Evolutionary conservation across 2,113 vertebrate species (phyloP).

Genomic region (Mustelus asterias): DNA sequence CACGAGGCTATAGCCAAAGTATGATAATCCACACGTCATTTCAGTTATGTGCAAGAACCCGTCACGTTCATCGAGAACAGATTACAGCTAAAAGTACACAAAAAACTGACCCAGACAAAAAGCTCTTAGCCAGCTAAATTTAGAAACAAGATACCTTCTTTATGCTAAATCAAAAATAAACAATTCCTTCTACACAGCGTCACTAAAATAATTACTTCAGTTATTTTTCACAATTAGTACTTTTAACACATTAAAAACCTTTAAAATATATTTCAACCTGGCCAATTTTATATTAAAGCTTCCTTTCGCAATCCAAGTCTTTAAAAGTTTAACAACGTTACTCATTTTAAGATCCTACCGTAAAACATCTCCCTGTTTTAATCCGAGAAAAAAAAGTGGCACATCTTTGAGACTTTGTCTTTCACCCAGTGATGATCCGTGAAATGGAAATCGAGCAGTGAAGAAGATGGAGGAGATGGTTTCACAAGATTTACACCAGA

Average conservation of each 20-base stretch:
- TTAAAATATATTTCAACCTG: not conserved
- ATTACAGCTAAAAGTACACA: not conserved
- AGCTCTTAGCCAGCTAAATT: not conserved
- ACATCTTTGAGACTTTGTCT: not conserved
- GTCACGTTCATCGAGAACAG: not conserved
- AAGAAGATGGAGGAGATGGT: not conserved
- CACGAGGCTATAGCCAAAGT: not conserved
- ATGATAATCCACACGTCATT: constrained; percentile 8
- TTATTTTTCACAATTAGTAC: not conserved
- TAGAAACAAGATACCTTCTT: not conserved
- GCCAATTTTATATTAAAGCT: not conserved
- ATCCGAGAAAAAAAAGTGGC: not conserved
- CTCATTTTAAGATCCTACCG: not conserved
- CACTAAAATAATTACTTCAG: not conserved
- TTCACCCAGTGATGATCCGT: not conserved
- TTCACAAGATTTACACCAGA: not conserved
- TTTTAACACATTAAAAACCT: not conserved
- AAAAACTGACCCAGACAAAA: not conserved
- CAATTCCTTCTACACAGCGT: not conserved
- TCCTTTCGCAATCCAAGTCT: not conserved
- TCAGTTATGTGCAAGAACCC: not conserved
- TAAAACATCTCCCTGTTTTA: not conserved
- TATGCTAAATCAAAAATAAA: not conserved
- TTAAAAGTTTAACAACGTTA: not conserved
- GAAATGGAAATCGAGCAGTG: not conserved